These are phyloP conservation scores for Guaruba guarouba DNA, from an alignment of 2,113 vertebrate genomes.

Conservation along the genomic window DNA sequence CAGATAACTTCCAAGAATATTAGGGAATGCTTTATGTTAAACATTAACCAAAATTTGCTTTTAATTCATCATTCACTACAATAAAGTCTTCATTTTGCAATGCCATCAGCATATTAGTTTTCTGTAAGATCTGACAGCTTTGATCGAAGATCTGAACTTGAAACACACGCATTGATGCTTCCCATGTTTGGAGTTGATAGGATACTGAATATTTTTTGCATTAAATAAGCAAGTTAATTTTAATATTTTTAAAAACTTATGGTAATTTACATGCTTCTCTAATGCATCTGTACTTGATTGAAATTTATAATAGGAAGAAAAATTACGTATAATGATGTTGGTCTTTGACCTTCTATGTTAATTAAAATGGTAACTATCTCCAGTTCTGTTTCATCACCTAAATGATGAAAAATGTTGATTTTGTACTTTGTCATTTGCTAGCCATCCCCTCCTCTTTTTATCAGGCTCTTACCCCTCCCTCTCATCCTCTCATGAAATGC, in stretches of 20 bases:
- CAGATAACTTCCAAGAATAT: neutral
- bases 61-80: constrained; percentile 12
- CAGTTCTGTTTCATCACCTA: constrained; percentile 16
- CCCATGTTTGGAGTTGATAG: neutral
- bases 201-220: neutral
- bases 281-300: constrained; percentile 37
- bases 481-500: neutral
- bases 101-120: neutral
- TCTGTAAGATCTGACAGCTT: neutral
- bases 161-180: neutral
- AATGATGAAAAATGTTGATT: constrained; percentile 28
- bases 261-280: constrained; percentile 39
- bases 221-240: constrained; percentile 36
- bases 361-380: constrained; percentile 47
- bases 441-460: neutral
- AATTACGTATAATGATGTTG: constrained; percentile 49
- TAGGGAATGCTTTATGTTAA: neutral
- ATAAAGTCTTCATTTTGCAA: neutral
- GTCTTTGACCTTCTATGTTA: constrained; percentile 58
- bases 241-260: neutral
- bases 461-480: neutral
- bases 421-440: neutral
- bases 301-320: constrained; percentile 44
- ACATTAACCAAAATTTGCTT: neutral
- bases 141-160: neutral